Percentiles rank a stretch among this genome's conserved stretches.
These are phyloP conservation scores for Otocyon megalotis DNA, from an alignment of 2,113 vertebrate species.

Conservation along the genomic window DNA sequence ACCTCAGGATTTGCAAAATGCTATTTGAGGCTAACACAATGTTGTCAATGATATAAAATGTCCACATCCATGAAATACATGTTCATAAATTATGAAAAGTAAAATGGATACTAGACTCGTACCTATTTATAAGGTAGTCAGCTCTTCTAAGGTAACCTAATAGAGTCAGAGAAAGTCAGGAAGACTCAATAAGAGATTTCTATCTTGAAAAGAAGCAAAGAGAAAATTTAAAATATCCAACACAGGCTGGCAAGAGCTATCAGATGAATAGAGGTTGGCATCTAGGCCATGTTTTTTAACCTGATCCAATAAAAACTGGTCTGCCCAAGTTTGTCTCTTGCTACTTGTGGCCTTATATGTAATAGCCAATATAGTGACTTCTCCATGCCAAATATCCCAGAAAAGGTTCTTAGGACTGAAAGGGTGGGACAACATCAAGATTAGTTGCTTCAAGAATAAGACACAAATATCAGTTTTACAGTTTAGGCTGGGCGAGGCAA, in stretches of 20 bases:
- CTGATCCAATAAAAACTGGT: not conserved
- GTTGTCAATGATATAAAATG: not conserved
- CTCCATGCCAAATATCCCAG: not conserved
- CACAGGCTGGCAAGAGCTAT: not conserved
- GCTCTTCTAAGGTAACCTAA: not conserved
- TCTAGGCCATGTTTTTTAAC: not conserved
- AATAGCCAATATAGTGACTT: not conserved
- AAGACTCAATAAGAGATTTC: not conserved
- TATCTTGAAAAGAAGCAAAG: not conserved
- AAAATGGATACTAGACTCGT: not conserved
- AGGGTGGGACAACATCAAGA: not conserved
- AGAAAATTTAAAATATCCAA: conserved; percentile 21
- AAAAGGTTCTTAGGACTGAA: not conserved
- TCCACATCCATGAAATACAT: not conserved
- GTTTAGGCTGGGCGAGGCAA: not conserved
- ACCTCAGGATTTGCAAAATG: not conserved
- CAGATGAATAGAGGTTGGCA: not conserved
- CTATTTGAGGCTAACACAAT: not conserved
- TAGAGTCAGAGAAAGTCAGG: not conserved
- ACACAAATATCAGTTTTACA: not conserved
- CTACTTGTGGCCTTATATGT: not conserved
- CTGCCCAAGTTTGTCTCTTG: not conserved
- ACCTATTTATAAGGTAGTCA: not conserved
- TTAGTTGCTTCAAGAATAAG: not conserved
- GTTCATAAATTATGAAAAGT: not conserved